Conservation (phyloP, 2,797 vertebrate genomes). For the Chelidonichthys spinosus region DNA sequence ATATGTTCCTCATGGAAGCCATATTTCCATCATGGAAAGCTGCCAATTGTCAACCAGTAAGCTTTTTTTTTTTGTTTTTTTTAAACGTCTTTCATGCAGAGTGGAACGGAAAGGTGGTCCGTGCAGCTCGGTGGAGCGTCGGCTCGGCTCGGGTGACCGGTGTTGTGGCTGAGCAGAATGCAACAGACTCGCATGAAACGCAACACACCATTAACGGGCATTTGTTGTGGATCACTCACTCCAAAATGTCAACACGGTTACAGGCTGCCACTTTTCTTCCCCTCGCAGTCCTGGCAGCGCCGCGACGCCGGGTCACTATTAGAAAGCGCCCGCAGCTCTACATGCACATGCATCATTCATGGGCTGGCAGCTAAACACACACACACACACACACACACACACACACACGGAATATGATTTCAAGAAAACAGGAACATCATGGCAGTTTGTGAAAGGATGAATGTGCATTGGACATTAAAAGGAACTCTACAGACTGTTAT, state of each 20-base stretch:
- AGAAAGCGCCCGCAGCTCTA: conserved; percentile 50
- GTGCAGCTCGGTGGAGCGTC: conserved; percentile 60
- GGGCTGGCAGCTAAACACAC: conserved; percentile 14
- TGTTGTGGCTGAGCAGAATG: conserved; percentile 48
- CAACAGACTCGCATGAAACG: conserved; percentile 63
- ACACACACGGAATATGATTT: conserved; percentile 4
- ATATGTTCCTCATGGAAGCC: conserved; percentile 37
- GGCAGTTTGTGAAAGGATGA: conserved; percentile 4
- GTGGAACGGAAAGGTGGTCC: conserved; percentile 66
- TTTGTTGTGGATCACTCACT: conserved; percentile 78
- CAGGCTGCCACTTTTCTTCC: conserved; percentile 51
- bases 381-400: not conserved
- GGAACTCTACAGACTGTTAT: not conserved
- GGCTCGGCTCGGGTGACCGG: conserved; percentile 57
- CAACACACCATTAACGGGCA: conserved; percentile 71
- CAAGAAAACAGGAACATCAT: conserved; percentile 20
- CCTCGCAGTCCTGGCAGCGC: conserved; percentile 37
- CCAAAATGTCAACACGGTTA: conserved; percentile 78
- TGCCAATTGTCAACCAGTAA: conserved; percentile 48
- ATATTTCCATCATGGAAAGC: conserved; percentile 39
- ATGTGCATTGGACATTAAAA: conserved; percentile 4
- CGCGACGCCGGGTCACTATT: conserved; percentile 46
- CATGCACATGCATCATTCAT: conserved; percentile 69
- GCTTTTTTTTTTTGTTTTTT: conserved; percentile 50
- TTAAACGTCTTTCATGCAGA: conserved; percentile 41